Conservation (phyloP, 2,888 invertebrate genomes). For the Chaetoderma sp. region DNA sequence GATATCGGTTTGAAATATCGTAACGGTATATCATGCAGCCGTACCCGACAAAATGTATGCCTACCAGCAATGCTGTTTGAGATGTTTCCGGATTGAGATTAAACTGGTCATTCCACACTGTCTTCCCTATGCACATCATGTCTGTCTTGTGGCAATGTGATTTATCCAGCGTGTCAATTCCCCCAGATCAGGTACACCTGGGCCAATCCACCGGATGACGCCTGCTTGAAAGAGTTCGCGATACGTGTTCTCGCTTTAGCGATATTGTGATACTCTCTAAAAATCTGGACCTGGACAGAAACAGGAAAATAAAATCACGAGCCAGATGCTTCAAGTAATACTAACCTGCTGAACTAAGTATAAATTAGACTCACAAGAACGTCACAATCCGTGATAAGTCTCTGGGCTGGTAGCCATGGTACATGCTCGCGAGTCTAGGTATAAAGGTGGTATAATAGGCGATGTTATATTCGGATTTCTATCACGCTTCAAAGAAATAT, state of each 20-base stretch:
- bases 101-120: slow-evolving; percentile 54
- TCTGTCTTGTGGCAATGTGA: slow-evolving; percentile 45
- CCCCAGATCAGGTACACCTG: slow-evolving; percentile 38
- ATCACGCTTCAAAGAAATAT: too few relatives aligned
- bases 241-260: slow-evolving; percentile 20
- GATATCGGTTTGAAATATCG: too few relatives aligned
- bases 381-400: not conserved
- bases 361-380: not conserved
- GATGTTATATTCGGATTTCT: too few relatives aligned
- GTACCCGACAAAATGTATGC: slow-evolving; percentile 44
- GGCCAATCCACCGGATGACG: slow-evolving; percentile 1
- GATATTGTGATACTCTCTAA: slow-evolving; percentile 29
- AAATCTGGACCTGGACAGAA: slow-evolving; percentile 34
- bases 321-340: not conserved
- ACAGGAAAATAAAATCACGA: not conserved
- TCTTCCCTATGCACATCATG: slow-evolving; percentile 40
- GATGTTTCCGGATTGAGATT: slow-evolving; percentile 51
- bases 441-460: too few relatives aligned
- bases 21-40: too few relatives aligned
- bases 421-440: too few relatives aligned
- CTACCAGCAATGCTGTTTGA: slow-evolving; percentile 49
- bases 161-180: slow-evolving; percentile 36
- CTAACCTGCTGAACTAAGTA: not conserved
- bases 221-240: slow-evolving; percentile 17
- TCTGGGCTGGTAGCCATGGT: not conserved